Conservation (phyloP, 2,888 invertebrate genomes). For the Rhagonycha lutea region DNA sequence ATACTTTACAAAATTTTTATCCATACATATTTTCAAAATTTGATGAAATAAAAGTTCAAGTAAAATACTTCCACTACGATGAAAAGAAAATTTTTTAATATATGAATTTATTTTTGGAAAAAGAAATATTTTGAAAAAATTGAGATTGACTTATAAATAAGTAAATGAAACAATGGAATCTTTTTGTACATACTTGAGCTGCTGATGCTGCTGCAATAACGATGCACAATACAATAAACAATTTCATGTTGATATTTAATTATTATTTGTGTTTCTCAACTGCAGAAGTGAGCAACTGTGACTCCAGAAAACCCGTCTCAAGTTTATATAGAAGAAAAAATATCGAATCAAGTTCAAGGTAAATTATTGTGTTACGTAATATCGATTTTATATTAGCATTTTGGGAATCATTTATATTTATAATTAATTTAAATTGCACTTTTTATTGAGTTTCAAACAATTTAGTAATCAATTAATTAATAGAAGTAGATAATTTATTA, state of each 20-base stretch:
- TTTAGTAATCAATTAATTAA: neutral
- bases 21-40: too few relatives aligned
- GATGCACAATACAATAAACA: neutral
- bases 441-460: neutral
- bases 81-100: too few relatives aligned
- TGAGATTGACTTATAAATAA: too few relatives aligned
- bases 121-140: too few relatives aligned
- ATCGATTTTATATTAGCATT: neutral
- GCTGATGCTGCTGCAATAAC: neutral
- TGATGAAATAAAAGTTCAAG: too few relatives aligned
- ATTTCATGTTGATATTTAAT: neutral
- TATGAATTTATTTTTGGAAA: too few relatives aligned
- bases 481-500: too few relatives aligned
- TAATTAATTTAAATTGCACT: neutral
- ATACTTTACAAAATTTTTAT: too few relatives aligned
- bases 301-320: neutral
- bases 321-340: neutral
- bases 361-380: neutral
- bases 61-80: too few relatives aligned
- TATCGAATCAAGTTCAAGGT: neutral
- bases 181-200: neutral
- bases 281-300: neutral
- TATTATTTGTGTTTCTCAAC: neutral
- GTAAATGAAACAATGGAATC: neutral
- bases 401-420: too few relatives aligned